Evolutionary conservation across 2,888 invertebrate species (phyloP).

Genomic region (Drosophila dives): DNA sequence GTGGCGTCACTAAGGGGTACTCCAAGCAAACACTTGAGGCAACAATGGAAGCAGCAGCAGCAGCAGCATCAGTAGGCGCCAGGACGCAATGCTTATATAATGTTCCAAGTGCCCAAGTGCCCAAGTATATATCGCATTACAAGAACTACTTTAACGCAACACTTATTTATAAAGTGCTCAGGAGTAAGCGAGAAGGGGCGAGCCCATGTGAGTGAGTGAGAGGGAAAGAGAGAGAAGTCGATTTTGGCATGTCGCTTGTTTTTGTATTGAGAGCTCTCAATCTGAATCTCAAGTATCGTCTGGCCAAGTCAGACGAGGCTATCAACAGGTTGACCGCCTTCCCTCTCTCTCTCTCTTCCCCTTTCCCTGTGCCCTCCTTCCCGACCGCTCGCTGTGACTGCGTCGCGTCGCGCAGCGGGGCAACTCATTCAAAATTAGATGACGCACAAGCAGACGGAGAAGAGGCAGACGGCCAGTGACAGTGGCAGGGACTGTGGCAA

Average conservation of each 20-base stretch:
- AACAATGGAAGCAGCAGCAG: constrained; percentile 23
- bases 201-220: constrained; percentile 3
- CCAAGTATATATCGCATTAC: constrained; percentile 47
- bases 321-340: constrained; percentile 73
- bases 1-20: constrained; percentile 41
- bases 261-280: constrained; percentile 58
- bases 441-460: constrained; percentile 18
- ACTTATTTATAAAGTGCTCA: constrained; percentile 31
- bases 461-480: neutral
- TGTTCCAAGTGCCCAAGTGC: neutral
- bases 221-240: constrained; percentile 1
- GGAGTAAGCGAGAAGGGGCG: neutral
- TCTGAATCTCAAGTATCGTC: constrained; percentile 75
- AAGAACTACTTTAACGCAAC: constrained; percentile 53
- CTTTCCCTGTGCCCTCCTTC: neutral
- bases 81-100: constrained; percentile 30
- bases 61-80: constrained; percentile 8
- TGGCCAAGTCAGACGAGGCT: constrained; percentile 47
- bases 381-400: constrained; percentile 48
- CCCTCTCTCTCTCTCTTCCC: neutral
- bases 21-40: constrained; percentile 46
- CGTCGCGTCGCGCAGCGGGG: constrained; percentile 64
- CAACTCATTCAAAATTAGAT: constrained; percentile 71
- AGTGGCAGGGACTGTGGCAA: neutral
- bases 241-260: constrained; percentile 47